Evolutionary conservation across 2,888 invertebrate species (phyloP), one percentile per base, ranked within the genome.

Genomic region (Eupeodes luniger): DNA sequence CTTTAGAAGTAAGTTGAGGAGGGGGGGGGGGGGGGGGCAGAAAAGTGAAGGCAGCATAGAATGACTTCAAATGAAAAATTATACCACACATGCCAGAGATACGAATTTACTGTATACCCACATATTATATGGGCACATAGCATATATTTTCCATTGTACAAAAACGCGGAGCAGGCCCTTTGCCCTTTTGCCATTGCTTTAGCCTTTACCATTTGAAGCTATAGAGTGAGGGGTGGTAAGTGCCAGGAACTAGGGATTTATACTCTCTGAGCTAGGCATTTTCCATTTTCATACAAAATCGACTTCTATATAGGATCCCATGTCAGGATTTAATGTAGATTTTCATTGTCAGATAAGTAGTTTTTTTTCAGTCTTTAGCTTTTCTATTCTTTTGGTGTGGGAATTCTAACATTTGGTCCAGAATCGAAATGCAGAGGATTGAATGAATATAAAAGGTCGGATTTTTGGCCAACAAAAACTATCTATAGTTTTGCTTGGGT

Each of bases 311-410:
- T 80, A 61, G 67, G 47, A 59, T 72, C 66, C 84, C 76, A 80
- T 87, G 80, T 77, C 72, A 80, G 87, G 84, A 87, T 77, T 86
- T 87, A 87, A 80, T 87, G 87, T 74, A 83, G 83, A 87, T 86
- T 86, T 86, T 76, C 83, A 76, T 75, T 86, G 86, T 86, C 82
- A 76, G 86, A 86, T 85, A 81, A 55, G 74, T 64, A 70, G 69
- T 76, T 70, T 61, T 51, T 36, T 36, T 64, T 11, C 27, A 40
- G 40, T 40, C 12, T 14, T 2, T 9, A 61, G 11, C 7, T 55
- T 55, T 34, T 55, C 19, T 57, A 14, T 57, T 57, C 40, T 34
- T 59, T 62, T 72, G 67, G 67, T 72, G 67, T 82, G 78, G 78
- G 78, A 82, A 82, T 82, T 19, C 12, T 47, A 70, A 57, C 78